Evolutionary conservation across 2,113 vertebrate genomes (phyloP), one percentile per base, ranked within the genome.

Genomic region (Indicator indicator): DNA sequence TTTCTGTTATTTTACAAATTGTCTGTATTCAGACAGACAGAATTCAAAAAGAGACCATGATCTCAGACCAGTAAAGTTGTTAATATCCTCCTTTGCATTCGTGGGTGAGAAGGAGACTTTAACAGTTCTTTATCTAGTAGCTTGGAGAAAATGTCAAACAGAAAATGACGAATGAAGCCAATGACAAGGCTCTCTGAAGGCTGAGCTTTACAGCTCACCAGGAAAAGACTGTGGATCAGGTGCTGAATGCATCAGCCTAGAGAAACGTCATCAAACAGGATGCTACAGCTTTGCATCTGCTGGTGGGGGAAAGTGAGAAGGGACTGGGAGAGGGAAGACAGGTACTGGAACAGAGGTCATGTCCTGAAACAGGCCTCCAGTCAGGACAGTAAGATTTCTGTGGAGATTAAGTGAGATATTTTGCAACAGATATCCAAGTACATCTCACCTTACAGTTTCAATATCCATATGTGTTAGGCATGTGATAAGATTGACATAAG

Each of bases 1-100:
- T 14, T 48, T 33, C 36, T 76, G n/a, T 65, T 92, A 33, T 70
- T 86, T 91, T 68, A 93, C 60, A 70, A 91, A 77, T 91, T 88
- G 12, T 48, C 71, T 88, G 52, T 73, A n/a, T 46, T 91, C 79
- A 80, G 36, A 36, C 36, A 36, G 36, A 36, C 36, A 36, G 87
- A 89, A 73, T 80, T 80, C 38, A 77, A 67, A 78, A 62, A 62
- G 42, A 90, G 38, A 83, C 74, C 17, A 32, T 24, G 36, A 52
- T 65, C 36, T 90, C 58, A 89, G 71, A 65, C 14, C 42, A 63
- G 33, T 63, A 2, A 70, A 67, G 55, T 50, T 16, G 2, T 64
- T 81, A 56, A 72, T 54, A 62, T 38, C 38, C 44, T 86, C 68
- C 14, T 12, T 65, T 52, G 48, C 42, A 19, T 75, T 86, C 83